These are phyloP conservation scores for Pachycephus smyrnensis DNA, from an alignment of 2,888 invertebrate genomes.

Conservation along the genomic window DNA sequence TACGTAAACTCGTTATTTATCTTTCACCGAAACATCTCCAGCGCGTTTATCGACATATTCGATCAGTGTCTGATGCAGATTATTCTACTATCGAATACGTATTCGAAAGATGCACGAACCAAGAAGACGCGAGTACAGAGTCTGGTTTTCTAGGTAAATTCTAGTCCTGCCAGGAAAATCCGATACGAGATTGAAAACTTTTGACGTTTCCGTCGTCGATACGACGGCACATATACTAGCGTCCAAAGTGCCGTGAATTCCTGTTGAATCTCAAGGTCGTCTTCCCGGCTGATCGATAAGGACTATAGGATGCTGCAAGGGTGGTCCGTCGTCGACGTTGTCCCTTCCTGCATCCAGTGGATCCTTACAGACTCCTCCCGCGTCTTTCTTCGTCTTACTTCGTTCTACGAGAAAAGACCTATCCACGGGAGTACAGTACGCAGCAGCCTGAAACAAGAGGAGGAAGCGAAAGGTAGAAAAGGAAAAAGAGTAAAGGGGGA, in stretches of 20 bases:
- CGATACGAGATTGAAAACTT: background rate
- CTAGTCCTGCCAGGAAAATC: background rate
- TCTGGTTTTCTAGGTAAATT: background rate
- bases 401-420: background rate
- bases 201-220: background rate
- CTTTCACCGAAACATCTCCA: background rate
- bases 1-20: background rate
- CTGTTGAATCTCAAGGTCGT: slow-evolving; percentile 8
- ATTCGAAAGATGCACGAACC: background rate
- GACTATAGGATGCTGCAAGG: background rate
- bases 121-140: background rate
- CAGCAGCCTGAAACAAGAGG: no score
- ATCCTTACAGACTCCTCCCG: background rate
- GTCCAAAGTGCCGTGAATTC: background rate
- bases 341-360: background rate
- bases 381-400: background rate
- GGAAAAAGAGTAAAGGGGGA: background rate
- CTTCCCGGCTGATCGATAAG: slow-evolving; percentile 1
- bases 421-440: no score
- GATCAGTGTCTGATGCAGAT: background rate
- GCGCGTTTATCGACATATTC: background rate
- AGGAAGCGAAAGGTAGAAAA: slow-evolving; percentile 9
- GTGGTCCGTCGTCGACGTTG: background rate
- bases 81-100: background rate
- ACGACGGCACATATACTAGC: background rate